Base-by-base conservation (phyloP, 2,113 vertebrate genomes). In the Dolichallabes microphthalmus region DNA sequence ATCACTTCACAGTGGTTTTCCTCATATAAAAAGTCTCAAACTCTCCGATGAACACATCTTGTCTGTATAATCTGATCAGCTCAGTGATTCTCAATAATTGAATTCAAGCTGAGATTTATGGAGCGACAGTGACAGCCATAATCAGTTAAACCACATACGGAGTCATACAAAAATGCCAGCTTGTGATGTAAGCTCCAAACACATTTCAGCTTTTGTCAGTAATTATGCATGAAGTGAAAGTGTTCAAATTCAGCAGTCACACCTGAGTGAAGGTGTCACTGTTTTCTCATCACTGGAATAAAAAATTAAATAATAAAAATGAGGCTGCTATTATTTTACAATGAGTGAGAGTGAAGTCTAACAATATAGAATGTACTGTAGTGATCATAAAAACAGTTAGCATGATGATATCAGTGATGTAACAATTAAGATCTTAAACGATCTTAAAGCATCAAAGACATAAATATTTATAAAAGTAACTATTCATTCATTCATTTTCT, bases 71-170 rank as follows among this genome's bases (percentile, higher is more conserved):
- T 53, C 58, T 32, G 76, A 58, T 78, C 76, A 78, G 22, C 55
- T 78, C 76, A 78, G 76, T 10, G 27, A 68, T 58, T 66, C 19
- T 32, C 66, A 78, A 91, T 93, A 86, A 92, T 86, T 92, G 69
- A 91, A 86, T 84, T 71, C 85, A 88, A 84, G 83, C 78, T 78
- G 80, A 77, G 81, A 89, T 91, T 91, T 90, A 63, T 58, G 63
- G 74, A 79, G 58, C 84, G 55, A 87, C 84, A 76, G 80, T 45
- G 82, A 76, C 87, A 90, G 89, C 55, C 64, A 81, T 61, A 81
- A 81, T 81, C 79, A 79, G 88, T 87, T 86, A 82, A 82, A 55
- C 25, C 53, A 83, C 61, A 85, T 83, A 45, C 45, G 7, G 86
- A 86, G 61, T 82, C 63, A 79, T 39, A 58, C 69, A 80, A 87